Evolutionary conservation across 2,888 invertebrate genomes (phyloP), one percentile per base, ranked within the genome.

Genomic region (Schizaphis graminum): DNA sequence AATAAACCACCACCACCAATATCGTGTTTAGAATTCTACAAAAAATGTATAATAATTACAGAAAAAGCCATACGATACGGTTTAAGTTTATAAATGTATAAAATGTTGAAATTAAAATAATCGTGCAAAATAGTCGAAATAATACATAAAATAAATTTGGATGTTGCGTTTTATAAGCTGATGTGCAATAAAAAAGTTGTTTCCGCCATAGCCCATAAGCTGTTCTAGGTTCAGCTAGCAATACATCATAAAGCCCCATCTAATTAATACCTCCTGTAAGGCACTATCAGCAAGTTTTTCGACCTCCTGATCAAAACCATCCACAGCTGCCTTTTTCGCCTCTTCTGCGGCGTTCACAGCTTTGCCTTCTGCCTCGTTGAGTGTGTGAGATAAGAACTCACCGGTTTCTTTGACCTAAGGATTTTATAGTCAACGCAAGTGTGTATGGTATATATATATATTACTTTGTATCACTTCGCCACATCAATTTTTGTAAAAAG

Each of bases 261-360:
- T 21, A 44, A 88, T 94, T 21, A 44, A 88, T 94, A 95, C 96
- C 95, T 96, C 96, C 95, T 96, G 96, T 95, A 96, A 96, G 2
- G 96, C 96, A 1, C 96, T 96, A 93, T 96, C 96, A 3, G 96
- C 96, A 28, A 96, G 96, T 95, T 96, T 96, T 95, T 96, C 96
- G 95, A 97, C 95, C 95, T 96, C 97, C 95, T 96, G 96, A 95
- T 96, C 96, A 88, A 97, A 95, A 24, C 96, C 96, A 94, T 97
- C 96, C 95, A 96, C 96, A 86, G 97, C 96, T 0, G 96, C 96
- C 95, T 96, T 96, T 93, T 96, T 96, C n/a, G 96, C 96, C 95
- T 96, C 96, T 95, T 96, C 95, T 56, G 53, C 92, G 24, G 92
- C 92, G 3, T 11, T 89, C 44, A 41, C 92, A 24, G 96, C 97